These are phyloP conservation scores for Bombus soroeensis DNA, from an alignment of 1,140 invertebrate genomes.

Conservation along the genomic window DNA sequence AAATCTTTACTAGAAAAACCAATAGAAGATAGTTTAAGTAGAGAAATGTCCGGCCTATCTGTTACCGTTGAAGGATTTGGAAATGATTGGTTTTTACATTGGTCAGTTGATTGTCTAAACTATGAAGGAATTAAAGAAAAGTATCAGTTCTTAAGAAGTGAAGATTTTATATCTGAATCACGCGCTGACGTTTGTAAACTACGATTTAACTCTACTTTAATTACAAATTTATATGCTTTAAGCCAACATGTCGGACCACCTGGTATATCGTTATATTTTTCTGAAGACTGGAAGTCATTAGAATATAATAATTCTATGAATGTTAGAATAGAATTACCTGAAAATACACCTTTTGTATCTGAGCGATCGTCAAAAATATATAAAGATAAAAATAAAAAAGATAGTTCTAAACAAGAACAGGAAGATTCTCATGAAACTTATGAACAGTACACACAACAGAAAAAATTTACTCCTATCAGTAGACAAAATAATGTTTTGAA, in stretches of 20 bases:
- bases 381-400: conserved; percentile 35
- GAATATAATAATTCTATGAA: conserved; percentile 82
- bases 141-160: conserved; percentile 82
- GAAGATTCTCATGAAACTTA: conserved; percentile 37
- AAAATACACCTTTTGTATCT: conserved; percentile 46
- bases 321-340: conserved; percentile 73
- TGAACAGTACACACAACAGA: conserved; percentile 21
- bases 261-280: conserved; percentile 84
- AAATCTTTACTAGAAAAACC: conserved; percentile 85
- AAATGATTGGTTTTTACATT: conserved; percentile 90
- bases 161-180: conserved; percentile 86
- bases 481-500: conserved; percentile 51
- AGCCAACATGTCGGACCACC: conserved; percentile 87
- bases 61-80: conserved; percentile 86
- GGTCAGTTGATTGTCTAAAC: conserved; percentile 87
- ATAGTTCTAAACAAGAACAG: conserved; percentile 42
- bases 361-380: conserved; percentile 57
- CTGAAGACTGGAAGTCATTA: conserved; percentile 76
- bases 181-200: conserved; percentile 88
- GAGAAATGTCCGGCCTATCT: conserved; percentile 87
- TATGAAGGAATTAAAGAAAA: conserved; percentile 79
- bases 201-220: conserved; percentile 87
- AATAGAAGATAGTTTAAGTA: conserved; percentile 87
- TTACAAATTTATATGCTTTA: conserved; percentile 88
- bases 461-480: conserved; percentile 24